Conservation (phyloP, 2,113 vertebrate species). For the Ginglymostoma cirratum region DNA sequence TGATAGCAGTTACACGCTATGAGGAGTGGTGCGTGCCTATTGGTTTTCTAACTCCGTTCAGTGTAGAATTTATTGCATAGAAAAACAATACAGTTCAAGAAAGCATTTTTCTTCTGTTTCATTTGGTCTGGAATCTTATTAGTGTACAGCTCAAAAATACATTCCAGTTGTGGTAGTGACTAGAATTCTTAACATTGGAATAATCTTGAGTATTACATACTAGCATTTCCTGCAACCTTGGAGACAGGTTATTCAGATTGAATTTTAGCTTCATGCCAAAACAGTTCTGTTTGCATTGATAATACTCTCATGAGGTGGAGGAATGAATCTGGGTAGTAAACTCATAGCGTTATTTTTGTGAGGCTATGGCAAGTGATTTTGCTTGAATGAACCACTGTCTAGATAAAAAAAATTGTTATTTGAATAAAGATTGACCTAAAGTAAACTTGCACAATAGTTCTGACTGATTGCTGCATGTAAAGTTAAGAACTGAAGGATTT, state of each 20-base stretch:
- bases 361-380: background rate
- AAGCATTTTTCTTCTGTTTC: background rate
- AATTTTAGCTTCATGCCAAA: background rate
- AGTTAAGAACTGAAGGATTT: background rate
- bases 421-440: slow-evolving; percentile 6
- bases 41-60: background rate
- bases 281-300: background rate
- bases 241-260: background rate
- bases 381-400: slow-evolving; percentile 7
- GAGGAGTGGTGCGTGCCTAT: background rate
- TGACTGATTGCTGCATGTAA: background rate
- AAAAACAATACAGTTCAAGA: background rate
- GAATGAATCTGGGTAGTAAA: background rate
- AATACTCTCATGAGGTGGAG: background rate
- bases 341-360: background rate
- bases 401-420: background rate
- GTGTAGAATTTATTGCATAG: background rate
- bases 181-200: background rate
- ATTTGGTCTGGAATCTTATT: background rate
- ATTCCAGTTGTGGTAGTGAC: background rate
- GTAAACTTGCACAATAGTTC: slow-evolving; percentile 8
- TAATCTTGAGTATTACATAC: background rate
- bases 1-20: too few relatives aligned
- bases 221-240: background rate
- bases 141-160: background rate